Conservation (phyloP, 1,140 invertebrate species). For the Diabrotica virgifera region DNA sequence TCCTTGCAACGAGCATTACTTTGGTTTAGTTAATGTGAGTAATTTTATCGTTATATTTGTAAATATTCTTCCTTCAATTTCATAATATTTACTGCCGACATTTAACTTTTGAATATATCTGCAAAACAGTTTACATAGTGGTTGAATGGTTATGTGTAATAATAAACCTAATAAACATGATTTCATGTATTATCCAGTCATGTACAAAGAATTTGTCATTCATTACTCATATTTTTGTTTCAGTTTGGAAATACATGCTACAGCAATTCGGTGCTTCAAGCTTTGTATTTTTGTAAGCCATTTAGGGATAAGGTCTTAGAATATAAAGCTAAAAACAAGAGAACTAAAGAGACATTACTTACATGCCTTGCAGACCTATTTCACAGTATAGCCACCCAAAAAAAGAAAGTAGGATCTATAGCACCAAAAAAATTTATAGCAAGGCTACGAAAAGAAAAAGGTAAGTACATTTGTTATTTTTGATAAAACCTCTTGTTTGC, state of each 20-base stretch:
- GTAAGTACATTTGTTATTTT: conserved; percentile 49
- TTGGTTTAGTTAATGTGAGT: conserved; percentile 96
- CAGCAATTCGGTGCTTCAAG: conserved; percentile 98
- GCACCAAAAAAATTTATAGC: conserved; percentile 99
- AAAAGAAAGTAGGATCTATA: conserved; percentile 99
- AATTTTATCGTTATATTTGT: not conserved
- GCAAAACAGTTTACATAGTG: too few species aligned
- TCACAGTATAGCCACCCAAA: conserved; percentile 98
- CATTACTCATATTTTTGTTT: conserved; percentile 47
- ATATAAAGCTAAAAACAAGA: conserved; percentile 96
- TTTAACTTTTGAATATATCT: too few species aligned
- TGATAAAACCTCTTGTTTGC: not conserved
- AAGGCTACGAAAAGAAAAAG: conserved; percentile 96
- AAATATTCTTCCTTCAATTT: not conserved
- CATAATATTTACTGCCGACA: too few species aligned
- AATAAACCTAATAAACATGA: too few species aligned
- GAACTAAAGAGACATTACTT: conserved; percentile 95
- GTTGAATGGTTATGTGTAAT: too few species aligned
- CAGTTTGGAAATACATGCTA: conserved; percentile 99
- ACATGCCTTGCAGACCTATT: conserved; percentile 98
- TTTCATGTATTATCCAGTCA: too few species aligned
- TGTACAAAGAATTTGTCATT: too few species aligned
- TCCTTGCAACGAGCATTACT: conserved; percentile 97
- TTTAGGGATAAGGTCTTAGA: conserved; percentile 98
- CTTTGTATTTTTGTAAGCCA: conserved; percentile 97